Conservation (phyloP, 2,797 vertebrate genomes). For the Lycodopsis pacificus region DNA sequence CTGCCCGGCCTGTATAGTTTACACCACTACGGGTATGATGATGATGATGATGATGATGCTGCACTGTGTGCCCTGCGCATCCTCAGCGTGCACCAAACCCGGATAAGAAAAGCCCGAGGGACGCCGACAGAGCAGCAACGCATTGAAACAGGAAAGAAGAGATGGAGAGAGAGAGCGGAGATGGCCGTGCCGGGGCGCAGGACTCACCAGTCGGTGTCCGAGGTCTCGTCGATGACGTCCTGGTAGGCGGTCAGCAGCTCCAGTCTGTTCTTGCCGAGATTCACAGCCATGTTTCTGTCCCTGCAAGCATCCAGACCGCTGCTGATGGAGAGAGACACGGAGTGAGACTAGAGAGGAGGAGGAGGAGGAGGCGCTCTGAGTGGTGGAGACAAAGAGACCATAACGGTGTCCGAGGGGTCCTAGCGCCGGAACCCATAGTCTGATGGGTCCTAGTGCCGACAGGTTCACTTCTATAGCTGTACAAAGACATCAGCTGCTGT, state of each 20-base stretch:
- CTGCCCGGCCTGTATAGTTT: not conserved
- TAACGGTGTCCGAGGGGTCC: constrained; percentile 53
- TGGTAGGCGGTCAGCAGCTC: constrained; percentile 95
- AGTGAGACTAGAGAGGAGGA: constrained; percentile 60
- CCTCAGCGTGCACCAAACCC: constrained; percentile 34
- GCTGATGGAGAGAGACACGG: constrained; percentile 76
- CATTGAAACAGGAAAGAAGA: not conserved
- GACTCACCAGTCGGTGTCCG: constrained; percentile 94
- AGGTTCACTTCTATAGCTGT: rapidly evolving
- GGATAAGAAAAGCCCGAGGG: constrained; percentile 6
- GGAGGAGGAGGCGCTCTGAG: constrained; percentile 68
- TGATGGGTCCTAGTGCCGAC: constrained; percentile 11
- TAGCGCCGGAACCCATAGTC: not conserved
- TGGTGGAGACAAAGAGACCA: constrained; percentile 81
- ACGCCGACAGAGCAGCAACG: not conserved
- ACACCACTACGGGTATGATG: not conserved
- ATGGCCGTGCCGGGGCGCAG: not conserved
- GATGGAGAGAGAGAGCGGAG: not conserved
- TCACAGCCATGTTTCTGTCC: constrained; percentile 87
- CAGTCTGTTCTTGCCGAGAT: constrained; percentile 94
- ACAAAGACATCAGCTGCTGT: not conserved
- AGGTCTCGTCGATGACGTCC: constrained; percentile 94
- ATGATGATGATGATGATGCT: not conserved
- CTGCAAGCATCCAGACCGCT: constrained; percentile 82
- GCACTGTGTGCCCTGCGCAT: constrained; percentile 43